These are phyloP conservation scores for Hetaerina titia DNA, from an alignment of 2,888 invertebrate species.

Conservation along the genomic window DNA sequence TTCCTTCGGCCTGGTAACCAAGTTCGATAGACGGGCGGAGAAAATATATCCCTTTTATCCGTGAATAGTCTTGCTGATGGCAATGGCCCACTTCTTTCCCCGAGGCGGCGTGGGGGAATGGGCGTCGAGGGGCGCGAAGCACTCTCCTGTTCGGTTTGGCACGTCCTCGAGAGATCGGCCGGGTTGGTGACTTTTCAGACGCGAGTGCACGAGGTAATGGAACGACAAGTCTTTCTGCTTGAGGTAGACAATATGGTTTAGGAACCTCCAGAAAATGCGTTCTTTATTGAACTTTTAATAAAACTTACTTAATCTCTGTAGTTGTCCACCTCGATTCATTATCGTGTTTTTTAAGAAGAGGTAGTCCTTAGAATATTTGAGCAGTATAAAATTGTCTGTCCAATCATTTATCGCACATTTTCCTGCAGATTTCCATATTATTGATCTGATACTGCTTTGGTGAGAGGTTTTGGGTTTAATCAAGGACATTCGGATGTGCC, in stretches of 20 bases:
- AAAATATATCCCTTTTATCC: constrained; percentile 19
- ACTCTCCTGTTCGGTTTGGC: background rate
- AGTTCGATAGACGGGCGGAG: background rate
- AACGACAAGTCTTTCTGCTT: background rate
- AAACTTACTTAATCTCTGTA: background rate
- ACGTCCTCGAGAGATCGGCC: background rate
- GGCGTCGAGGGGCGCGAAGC: background rate
- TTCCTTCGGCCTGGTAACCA: constrained; percentile 13
- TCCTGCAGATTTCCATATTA: background rate
- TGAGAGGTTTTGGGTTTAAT: background rate
- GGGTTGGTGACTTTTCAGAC: background rate
- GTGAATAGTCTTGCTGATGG: background rate
- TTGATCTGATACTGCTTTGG: background rate
- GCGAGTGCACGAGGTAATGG: background rate
- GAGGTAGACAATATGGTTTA: background rate
- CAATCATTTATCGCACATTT: background rate
- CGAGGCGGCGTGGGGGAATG: background rate
- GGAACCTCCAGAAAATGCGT: background rate
- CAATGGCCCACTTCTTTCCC: background rate
- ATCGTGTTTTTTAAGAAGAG: background rate
- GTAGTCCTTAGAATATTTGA: background rate
- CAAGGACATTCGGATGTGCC: no score
- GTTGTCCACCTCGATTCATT: background rate
- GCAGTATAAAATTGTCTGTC: background rate
- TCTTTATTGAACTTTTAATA: background rate